phyloP scores from a whole-genome alignment of 2,113 vertebrate genomes.

The Gobius niger region DNA sequence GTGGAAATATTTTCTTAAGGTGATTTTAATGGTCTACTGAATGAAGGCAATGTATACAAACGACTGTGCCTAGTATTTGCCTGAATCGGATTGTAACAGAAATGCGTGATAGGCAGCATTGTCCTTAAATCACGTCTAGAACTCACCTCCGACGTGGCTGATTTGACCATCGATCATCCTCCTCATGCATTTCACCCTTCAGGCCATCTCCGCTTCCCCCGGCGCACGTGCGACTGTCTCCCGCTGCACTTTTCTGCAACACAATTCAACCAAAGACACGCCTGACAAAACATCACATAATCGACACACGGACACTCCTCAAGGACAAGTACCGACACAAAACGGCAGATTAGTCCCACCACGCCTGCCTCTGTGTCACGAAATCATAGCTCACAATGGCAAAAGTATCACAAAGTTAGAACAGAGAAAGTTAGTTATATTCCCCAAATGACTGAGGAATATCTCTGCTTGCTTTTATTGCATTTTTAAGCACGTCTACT shows the following conservation, averaged over 20 bases:
- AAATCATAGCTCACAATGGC: background rate
- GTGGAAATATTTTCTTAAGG: too few species aligned
- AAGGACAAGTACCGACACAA: conserved; percentile 42
- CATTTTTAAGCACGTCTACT: background rate
- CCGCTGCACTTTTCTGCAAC: conserved; percentile 27
- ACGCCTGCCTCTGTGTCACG: conserved; percentile 20
- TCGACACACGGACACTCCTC: conserved; percentile 32
- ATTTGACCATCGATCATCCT: background rate
- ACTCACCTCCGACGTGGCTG: conserved; percentile 29
- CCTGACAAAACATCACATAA: background rate
- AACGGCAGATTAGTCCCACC: conserved; percentile 8
- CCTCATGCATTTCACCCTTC: conserved; percentile 20
- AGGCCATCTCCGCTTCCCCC: conserved; percentile 11
- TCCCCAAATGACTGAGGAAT: too few species aligned
- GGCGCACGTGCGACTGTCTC: background rate
- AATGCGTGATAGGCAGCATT: background rate
- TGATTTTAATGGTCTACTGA: too few species aligned
- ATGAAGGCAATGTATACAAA: too few species aligned
- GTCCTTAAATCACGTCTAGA: background rate
- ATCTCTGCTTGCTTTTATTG: too few species aligned
- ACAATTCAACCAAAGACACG: background rate
- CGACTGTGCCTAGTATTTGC: too few species aligned
- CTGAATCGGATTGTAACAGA: too few species aligned
- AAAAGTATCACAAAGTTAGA: too few species aligned
- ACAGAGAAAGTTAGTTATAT: too few species aligned